Percentiles rank a stretch among this genome's conserved stretches.
These are phyloP conservation scores for Nesidiocoris tenuis DNA, from an alignment of 2,888 invertebrate genomes.

Conservation along the genomic window DNA sequence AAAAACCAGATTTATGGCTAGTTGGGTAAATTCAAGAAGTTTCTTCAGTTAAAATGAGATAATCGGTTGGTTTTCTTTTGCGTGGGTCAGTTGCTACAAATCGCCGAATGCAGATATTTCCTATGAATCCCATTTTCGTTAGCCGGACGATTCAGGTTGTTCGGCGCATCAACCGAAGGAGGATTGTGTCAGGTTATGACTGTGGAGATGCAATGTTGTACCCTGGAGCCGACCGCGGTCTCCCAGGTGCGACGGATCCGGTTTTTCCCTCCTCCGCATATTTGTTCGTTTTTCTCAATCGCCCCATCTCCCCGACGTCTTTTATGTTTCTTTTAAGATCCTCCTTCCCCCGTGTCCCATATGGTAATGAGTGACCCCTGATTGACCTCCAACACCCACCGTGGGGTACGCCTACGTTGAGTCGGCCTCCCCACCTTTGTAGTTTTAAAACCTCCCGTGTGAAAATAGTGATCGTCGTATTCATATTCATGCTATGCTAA, in stretches of 20 bases:
- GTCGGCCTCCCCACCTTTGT: neutral
- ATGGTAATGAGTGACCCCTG: constrained; percentile 32
- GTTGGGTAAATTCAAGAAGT: too few relatives aligned
- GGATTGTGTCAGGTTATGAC: constrained; percentile 28
- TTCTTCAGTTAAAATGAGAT: too few relatives aligned
- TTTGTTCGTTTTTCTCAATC: neutral
- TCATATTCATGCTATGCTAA: constrained; percentile 11
- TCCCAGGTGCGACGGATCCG: constrained; percentile 29
- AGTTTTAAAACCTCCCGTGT: constrained; percentile 9
- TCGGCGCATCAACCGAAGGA: neutral
- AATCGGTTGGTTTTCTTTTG: too few relatives aligned
- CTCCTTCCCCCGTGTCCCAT: neutral
- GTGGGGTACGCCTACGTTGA: constrained; percentile 1
- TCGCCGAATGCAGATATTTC: too few relatives aligned
- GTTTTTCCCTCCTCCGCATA: neutral
- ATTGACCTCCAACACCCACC: constrained; percentile 28
- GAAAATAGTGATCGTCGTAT: constrained; percentile 2
- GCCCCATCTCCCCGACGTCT: neutral
- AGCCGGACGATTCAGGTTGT: neutral
- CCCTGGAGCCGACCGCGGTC: constrained; percentile 1
- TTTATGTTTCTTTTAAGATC: neutral
- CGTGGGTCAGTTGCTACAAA: too few relatives aligned
- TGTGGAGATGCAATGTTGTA: constrained; percentile 3
- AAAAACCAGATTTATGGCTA: too few relatives aligned
- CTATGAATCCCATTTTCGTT: too few relatives aligned